Percentiles rank a stretch among this genome's conserved stretches.
phyloP scores from a whole-genome alignment of 2,797 vertebrate species.

The Pangasius krempfi region DNA sequence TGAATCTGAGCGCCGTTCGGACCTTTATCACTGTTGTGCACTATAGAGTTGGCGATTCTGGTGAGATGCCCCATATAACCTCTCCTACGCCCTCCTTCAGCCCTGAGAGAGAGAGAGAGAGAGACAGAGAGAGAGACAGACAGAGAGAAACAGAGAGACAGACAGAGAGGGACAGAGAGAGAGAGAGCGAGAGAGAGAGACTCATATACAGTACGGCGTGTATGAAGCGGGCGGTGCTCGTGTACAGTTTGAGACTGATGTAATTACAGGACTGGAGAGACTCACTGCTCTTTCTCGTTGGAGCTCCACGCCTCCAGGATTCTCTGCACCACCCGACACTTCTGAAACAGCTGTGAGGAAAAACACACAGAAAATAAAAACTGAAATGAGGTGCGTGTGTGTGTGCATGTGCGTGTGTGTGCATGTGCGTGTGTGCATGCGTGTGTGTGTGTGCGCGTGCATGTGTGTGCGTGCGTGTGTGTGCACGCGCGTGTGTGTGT shows the following conservation, averaged over 20 bases:
- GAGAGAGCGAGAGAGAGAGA: not conserved
- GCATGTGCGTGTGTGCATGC: conserved; percentile 69
- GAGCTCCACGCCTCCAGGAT: conserved; percentile 95
- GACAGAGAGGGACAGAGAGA: not conserved
- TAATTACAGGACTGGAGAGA: conserved; percentile 38
- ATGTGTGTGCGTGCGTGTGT: too few species aligned
- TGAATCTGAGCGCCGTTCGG: conserved; percentile 87
- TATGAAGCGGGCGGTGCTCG: not conserved
- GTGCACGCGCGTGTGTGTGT: too few species aligned
- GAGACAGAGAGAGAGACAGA: not conserved
- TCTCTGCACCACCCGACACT: conserved; percentile 95
- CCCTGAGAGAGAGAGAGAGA: conserved; percentile 72
- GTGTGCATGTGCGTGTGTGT: conserved; percentile 80
- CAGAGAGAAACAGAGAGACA: conserved; percentile 33
- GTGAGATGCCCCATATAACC: conserved; percentile 99
- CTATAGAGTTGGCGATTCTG: conserved; percentile 96
- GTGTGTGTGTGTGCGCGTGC: too few species aligned
- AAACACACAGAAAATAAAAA: not conserved
- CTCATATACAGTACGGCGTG: not conserved
- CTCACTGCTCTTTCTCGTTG: conserved; percentile 98
- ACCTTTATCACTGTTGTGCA: conserved; percentile 95
- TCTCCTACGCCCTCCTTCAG: conserved; percentile 88
- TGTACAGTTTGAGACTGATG: not conserved
- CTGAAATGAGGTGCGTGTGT: conserved; percentile 50
- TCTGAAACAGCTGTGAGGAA: conserved; percentile 87